These are phyloP conservation scores for Drosophila kohkoa DNA, from an alignment of 1,140 invertebrate species.

Conservation along the genomic window DNA sequence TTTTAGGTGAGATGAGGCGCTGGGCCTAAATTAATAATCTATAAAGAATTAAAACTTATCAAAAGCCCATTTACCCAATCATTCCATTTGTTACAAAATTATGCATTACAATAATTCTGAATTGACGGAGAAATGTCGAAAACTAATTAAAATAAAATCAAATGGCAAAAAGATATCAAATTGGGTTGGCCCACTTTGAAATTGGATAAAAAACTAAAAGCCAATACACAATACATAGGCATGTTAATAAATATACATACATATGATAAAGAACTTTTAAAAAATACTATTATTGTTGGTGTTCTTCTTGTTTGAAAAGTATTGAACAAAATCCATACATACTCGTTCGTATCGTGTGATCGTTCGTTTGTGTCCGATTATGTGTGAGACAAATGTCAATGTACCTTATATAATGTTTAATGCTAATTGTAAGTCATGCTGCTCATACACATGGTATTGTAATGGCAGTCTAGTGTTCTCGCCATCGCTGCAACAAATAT, in stretches of 20 bases:
- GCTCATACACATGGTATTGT: constrained; percentile 79
- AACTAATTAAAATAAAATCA: constrained; percentile 27
- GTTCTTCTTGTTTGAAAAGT: constrained; percentile 27
- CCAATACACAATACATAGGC: constrained; percentile 44
- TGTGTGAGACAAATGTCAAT: constrained; percentile 67
- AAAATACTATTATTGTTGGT: constrained; percentile 36
- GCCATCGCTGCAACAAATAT: constrained; percentile 42
- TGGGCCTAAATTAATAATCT: constrained; percentile 25
- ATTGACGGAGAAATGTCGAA: constrained; percentile 10
- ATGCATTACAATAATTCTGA: constrained; percentile 17
- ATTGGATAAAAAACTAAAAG: constrained; percentile 28
- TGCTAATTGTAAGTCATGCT: constrained; percentile 81
- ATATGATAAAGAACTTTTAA: constrained; percentile 37
- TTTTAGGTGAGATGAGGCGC: constrained; percentile 8
- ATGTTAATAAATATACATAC: constrained; percentile 40
- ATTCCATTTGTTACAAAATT: constrained; percentile 28
- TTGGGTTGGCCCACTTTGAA: constrained; percentile 19
- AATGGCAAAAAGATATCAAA: constrained; percentile 43
- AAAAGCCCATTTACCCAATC: constrained; percentile 16
- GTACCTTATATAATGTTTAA: constrained; percentile 76
- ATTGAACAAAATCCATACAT: constrained; percentile 45
- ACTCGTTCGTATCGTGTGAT: constrained; percentile 35
- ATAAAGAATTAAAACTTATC: constrained; percentile 36
- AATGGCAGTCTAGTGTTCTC: constrained; percentile 71
- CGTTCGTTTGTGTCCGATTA: constrained; percentile 64